phyloP scores from a whole-genome alignment of 2,797 vertebrate species.

The Tauraco hartlaubi region DNA sequence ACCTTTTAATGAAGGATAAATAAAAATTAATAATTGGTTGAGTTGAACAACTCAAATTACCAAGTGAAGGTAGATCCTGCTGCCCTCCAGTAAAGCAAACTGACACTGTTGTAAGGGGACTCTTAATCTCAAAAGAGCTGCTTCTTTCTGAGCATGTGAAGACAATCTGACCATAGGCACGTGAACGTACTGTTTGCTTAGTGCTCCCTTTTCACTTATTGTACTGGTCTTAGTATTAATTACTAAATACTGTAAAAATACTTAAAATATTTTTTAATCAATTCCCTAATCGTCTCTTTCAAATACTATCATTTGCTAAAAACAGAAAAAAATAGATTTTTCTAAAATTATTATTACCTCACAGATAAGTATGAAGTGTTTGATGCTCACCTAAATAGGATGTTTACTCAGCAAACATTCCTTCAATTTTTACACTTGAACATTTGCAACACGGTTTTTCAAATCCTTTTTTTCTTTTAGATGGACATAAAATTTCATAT shows the following conservation, averaged over 20 bases:
- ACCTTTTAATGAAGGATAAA: conserved; percentile 50
- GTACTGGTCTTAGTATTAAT: neutral
- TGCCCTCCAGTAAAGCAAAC: conserved; percentile 12
- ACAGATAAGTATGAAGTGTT: neutral
- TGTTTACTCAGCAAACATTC: neutral
- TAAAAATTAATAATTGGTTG: conserved; percentile 55
- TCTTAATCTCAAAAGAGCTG: neutral
- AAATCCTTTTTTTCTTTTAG: neutral
- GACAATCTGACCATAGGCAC: neutral
- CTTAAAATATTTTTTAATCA: neutral
- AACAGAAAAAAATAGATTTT: neutral
- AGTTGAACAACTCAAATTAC: conserved; percentile 36
- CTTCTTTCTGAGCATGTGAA: neutral
- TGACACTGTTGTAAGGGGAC: neutral
- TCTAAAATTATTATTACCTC: conserved; percentile 11
- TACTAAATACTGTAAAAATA: neutral
- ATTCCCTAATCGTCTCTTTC: neutral
- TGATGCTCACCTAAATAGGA: conserved; percentile 9
- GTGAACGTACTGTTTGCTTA: neutral
- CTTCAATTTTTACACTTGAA: neutral
- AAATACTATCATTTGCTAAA: neutral
- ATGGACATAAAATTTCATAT: neutral
- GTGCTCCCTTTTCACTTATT: neutral
- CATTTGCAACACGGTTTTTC: neutral
- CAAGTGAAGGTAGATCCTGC: conserved; percentile 18